Evolutionary conservation across 2,797 vertebrate genomes (phyloP), one percentile per base, ranked within the genome.

Genomic region (Phataginus tricuspis): DNA sequence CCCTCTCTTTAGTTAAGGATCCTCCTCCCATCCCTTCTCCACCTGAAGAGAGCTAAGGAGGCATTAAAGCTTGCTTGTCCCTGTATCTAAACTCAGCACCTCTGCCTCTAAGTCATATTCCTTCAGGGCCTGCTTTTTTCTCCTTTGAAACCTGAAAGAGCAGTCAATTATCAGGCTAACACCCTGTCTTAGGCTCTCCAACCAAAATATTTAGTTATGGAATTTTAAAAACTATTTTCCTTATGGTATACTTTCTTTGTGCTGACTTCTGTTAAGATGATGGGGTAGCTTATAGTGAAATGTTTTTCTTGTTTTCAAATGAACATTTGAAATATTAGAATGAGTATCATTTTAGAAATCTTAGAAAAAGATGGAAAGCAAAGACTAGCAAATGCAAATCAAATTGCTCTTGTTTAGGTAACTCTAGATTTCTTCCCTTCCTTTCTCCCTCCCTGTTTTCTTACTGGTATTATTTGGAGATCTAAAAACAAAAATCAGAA

Each of bases 271-370:
- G 5, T 8, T 19, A 37, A 69, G 64, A 23, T 61, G 63, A 37
- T 39, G 29, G 39, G 23, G 4, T 6, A 61, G 39, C 39, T 31
- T 12, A 23, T 53, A 55, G 18, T 59, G 39, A 39, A 39, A 39
- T 59, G 69, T 93, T 91, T 45, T 77, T 92, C 51, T 94, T 79
- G 18, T 90, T 94, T 77, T 86, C 92, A 86, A 77, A 39, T 82
- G 75, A 75, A 25, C 31, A 27, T 90, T 49, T 92, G 51, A 75
- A 75, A 45, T 59, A 78, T 86, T 90, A 90, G 79, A 45, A 90
- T 90, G 39, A 61, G 68, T 91, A 85, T 88, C 72, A 63, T 78
- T 88, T 93, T 74, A 75, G 80, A 80, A 83, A 64, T 64, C n/a
- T 84, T 85, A 45, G 79, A n/a, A 82, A 77, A 95, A 84, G 39